A percentile compares a stretch with the other conserved stretches of the same genome.
Conservation (phyloP, 2,888 invertebrate genomes). For the Hermaeophaga mercurialis region DNA sequence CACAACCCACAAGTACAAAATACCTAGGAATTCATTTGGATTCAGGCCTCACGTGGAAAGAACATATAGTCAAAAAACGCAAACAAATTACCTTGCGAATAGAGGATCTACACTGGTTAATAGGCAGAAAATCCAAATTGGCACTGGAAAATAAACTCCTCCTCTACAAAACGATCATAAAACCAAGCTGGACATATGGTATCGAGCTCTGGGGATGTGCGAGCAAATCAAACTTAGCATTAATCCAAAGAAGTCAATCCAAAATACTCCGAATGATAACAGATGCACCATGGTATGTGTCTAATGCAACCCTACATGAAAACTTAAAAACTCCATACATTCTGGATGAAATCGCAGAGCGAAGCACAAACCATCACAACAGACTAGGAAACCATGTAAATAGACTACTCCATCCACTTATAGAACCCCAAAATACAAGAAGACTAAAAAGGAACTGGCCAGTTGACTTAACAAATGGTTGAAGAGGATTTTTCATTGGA, state of each 20-base stretch:
- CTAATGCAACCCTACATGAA: background rate
- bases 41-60: background rate
- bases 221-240: conserved; percentile 1
- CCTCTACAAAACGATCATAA: too few species aligned
- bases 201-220: conserved; percentile 14
- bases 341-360: background rate
- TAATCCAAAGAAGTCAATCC: conserved; percentile 12
- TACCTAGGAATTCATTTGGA: background rate
- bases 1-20: background rate
- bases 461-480: conserved; percentile 2
- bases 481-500: conserved; percentile 1
- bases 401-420: conserved; percentile 4
- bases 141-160: conserved; percentile 11
- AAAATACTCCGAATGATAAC: conserved; percentile 8
- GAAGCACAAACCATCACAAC: background rate
- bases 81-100: conserved; percentile 7
- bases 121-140: too few species aligned
- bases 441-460: conserved; percentile 5
- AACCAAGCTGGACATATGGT: conserved; percentile 11
- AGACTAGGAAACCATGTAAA: conserved; percentile 3
- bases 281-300: conserved; percentile 17
- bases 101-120: too few species aligned
- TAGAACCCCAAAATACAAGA: conserved; percentile 1
- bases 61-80: conserved; percentile 5
- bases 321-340: background rate